A percentile compares a stretch with the other conserved stretches of the same genome.
Conservation (phyloP, 2,888 invertebrate genomes). For the Lochmaea capreae region DNA sequence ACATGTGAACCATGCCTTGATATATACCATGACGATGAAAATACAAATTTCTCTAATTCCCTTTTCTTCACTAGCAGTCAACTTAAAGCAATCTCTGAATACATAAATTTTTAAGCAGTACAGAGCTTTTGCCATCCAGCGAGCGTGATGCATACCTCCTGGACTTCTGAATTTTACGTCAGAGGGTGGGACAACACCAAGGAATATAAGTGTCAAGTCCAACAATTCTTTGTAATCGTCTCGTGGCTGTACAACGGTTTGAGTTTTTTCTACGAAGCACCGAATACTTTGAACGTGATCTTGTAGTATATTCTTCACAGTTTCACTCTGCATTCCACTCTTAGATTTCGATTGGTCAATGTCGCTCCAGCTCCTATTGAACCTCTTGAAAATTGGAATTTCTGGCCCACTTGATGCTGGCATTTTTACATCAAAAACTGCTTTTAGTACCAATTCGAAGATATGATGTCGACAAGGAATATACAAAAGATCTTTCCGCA, state of each 20-base stretch:
- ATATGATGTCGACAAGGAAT: conserved; percentile 13
- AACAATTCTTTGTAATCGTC: conserved; percentile 6
- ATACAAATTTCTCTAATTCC: conserved; percentile 5
- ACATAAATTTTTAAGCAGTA: conserved; percentile 8
- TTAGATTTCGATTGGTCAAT: conserved; percentile 11
- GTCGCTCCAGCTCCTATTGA: neutral
- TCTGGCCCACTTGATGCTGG: neutral
- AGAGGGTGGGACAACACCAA: neutral
- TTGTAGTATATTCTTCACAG: neutral
- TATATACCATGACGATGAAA: conserved; percentile 9
- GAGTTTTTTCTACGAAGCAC: neutral
- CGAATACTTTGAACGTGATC: neutral
- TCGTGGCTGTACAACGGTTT: neutral
- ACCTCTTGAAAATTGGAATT: neutral
- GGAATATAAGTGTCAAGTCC: conserved; percentile 3
- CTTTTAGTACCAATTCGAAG: conserved; percentile 2
- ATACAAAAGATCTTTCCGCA: neutral
- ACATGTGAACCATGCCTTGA: conserved; percentile 6
- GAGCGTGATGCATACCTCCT: conserved; percentile 10
- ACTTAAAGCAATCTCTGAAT: conserved; percentile 5
- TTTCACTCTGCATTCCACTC: neutral
- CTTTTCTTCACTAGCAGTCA: too few species aligned
- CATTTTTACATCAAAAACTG: conserved; percentile 7
- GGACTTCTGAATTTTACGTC: neutral
- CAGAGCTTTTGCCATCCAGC: conserved; percentile 8